phyloP scores from a whole-genome alignment of 1,140 invertebrate genomes.

The Teleopsis dalmanni region DNA sequence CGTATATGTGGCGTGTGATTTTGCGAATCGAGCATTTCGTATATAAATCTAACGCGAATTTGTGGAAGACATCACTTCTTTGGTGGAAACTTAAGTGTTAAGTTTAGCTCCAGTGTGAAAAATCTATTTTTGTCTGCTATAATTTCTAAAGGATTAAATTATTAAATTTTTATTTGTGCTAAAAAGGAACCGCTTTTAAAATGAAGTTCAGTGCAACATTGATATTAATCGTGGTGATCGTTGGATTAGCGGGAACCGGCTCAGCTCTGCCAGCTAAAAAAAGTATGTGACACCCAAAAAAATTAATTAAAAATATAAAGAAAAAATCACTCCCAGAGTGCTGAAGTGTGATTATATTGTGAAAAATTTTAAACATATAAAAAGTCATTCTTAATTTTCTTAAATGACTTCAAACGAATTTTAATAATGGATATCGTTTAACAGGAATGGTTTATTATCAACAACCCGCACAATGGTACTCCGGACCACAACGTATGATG shows the following conservation, averaged over 20 bases:
- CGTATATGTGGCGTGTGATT: no score
- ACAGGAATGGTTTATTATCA: conserved; percentile 42
- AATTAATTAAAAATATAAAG: neutral
- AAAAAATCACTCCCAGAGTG: no score
- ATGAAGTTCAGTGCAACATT: conserved; percentile 37
- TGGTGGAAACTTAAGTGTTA: conserved; percentile 44
- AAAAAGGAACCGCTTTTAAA: conserved; percentile 11
- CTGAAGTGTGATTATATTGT: no score
- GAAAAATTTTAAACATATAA: neutral
- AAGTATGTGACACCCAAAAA: conserved; percentile 26
- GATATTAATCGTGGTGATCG: conserved; percentile 28
- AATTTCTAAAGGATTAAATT: conserved; percentile 12
- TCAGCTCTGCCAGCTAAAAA: conserved; percentile 36
- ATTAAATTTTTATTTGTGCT: conserved; percentile 4
- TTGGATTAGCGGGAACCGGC: conserved; percentile 27
- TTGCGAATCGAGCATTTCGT: conserved; percentile 13
- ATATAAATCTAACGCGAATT: conserved; percentile 43
- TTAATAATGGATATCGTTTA: neutral
- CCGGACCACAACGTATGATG: conserved; percentile 37
- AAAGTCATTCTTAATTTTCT: neutral
- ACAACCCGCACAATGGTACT: conserved; percentile 30
- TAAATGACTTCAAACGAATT: neutral
- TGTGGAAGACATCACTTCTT: conserved; percentile 41
- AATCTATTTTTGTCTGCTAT: no score
- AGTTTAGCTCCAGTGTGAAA: conserved; percentile 44